phyloP scores from a whole-genome alignment of 1,140 invertebrate genomes.

The Nasonia longicornis region DNA sequence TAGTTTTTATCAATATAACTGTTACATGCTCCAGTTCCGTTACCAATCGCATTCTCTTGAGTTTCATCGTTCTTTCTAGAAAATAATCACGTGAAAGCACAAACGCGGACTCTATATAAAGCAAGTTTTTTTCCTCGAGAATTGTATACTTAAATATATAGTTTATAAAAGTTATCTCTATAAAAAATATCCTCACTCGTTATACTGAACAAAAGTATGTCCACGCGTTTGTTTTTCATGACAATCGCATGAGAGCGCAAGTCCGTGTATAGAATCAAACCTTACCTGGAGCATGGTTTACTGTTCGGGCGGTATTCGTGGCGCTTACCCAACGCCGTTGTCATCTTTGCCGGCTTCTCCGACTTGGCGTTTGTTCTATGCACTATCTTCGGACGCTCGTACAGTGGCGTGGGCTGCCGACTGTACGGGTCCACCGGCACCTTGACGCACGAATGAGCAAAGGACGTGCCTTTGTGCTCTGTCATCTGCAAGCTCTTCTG shows the following conservation, averaged over 20 bases:
- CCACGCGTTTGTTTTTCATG: background rate
- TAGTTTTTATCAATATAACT: background rate
- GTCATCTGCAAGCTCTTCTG: slow-evolving; percentile 52
- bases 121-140: too few relatives aligned
- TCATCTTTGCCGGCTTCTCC: background rate
- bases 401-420: slow-evolving; percentile 74
- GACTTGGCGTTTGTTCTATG: background rate
- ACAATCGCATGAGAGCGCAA: background rate
- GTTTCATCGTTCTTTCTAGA: too few relatives aligned
- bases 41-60: too few relatives aligned
- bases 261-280: background rate
- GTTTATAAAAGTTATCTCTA: too few relatives aligned
- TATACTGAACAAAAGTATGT: background rate
- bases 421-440: slow-evolving; percentile 75
- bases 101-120: too few relatives aligned
- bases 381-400: slow-evolving; percentile 70
- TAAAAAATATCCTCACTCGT: too few relatives aligned
- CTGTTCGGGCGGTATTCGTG: background rate
- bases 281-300: background rate
- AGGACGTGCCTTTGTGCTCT: slow-evolving; percentile 62
- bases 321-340: background rate
- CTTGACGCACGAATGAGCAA: slow-evolving; percentile 74
- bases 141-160: too few relatives aligned
- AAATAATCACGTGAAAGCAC: too few relatives aligned
- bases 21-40: background rate